Base-by-base conservation (phyloP, 64 coral and sea anemone species). In the Montipora foliosa region DNA sequence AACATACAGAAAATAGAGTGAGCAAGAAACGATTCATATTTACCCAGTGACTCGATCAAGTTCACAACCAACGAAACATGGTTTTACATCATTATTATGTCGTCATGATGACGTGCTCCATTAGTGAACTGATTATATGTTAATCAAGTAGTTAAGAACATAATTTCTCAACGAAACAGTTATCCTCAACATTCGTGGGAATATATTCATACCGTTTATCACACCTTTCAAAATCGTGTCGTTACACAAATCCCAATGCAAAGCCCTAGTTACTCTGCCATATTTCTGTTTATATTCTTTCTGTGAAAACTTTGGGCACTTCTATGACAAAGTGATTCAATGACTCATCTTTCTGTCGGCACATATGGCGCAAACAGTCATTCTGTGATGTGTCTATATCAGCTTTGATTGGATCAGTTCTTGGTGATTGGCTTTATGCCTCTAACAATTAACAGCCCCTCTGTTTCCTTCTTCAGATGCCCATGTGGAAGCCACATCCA, bases 361-460 rank as follows among this genome's bases (percentile, higher is more conserved):
- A 87, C 64, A 87, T 70, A 10, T 64, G 62, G 55, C 84, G 71
- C 19, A 68, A 15, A 74, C 37, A 66, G 48, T 8, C 62, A 15
- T 25, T 84, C 5, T 87, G 11, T 71, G 62, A 66, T 1, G 44
- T 87, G 47, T 87, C 84, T 68, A 46, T 87, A 3, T 87, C 12
- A 17, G 61, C 59, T 49, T 87, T 87, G 17, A 87, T 47, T 17
- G 17, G 21, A 46, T 87, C 71, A 44, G 64, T 87, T 87, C 59
- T 44, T n/a, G 71, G 84, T 49, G 84, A 58, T 48, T 87, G 84
- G 58, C 68, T 66, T 87, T 87, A 64, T 19, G 84, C 84, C 11
- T 3, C 61, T 3, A 48, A 69, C 13, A 87, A 16, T 19, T 68
- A 58, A 17, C 70, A 69, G 21, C 37, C 70, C 25, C 29, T 29